phyloP scores from a whole-genome alignment of 2,113 vertebrate genomes.

The Amazona guildingii region DNA sequence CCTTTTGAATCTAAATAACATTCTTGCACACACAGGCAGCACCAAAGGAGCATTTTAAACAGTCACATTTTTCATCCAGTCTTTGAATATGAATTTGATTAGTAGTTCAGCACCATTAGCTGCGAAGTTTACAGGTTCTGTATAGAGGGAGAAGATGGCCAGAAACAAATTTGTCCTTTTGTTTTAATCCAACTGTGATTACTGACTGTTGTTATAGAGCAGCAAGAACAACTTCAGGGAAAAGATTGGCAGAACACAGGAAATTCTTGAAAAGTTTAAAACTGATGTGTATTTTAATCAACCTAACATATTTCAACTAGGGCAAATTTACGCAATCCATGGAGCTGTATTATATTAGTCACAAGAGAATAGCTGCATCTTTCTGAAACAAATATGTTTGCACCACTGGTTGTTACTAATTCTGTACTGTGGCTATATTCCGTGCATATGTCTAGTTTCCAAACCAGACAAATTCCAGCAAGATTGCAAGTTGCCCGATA shows the following conservation, averaged over 20 bases:
- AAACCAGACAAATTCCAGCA: neutral
- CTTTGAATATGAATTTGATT: neutral
- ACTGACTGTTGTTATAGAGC: neutral
- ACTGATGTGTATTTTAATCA: neutral
- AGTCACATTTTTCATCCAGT: neutral
- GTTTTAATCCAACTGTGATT: neutral
- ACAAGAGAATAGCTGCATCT: neutral
- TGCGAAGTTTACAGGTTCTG: neutral
- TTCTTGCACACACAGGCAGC: neutral
- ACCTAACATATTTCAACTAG: neutral
- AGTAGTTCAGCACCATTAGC: neutral
- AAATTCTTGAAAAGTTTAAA: neutral
- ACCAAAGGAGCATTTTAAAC: neutral
- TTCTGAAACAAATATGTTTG: neutral
- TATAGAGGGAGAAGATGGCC: neutral
- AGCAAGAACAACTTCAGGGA: neutral
- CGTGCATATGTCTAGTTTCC: neutral
- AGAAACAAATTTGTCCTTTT: neutral
- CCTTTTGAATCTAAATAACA: neutral
- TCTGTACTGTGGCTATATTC: neutral
- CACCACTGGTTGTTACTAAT: neutral
- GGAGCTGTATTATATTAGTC: neutral
- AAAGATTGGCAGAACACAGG: neutral
- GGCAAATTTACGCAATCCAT: neutral
- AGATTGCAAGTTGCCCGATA: neutral